phyloP scores from a whole-genome alignment of 2,888 invertebrate genomes.

The Pristionchus fissidentatus region DNA sequence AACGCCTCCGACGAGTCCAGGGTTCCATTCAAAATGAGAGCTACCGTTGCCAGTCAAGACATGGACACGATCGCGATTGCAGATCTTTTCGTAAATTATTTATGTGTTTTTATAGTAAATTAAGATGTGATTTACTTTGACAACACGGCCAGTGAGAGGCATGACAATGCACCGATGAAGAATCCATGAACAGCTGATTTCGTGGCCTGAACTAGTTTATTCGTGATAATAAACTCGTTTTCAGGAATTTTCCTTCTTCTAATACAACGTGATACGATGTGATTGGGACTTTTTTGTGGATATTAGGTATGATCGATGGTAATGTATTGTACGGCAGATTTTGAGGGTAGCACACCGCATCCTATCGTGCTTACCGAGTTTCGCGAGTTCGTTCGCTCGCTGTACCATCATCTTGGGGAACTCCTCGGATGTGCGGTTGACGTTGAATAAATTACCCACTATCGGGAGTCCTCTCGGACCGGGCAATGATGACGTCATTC shows the following conservation, averaged over 20 bases:
- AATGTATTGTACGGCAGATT: background rate
- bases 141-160: background rate
- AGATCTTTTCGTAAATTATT: too few species aligned
- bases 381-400: background rate
- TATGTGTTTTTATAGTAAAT: too few species aligned
- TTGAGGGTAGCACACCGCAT: background rate
- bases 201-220: constrained; percentile 21
- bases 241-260: background rate
- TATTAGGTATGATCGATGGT: too few species aligned
- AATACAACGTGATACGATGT: too few species aligned
- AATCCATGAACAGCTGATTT: constrained; percentile 16
- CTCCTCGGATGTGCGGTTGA: constrained; percentile 20
- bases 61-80: too few species aligned
- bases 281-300: too few species aligned
- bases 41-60: too few species aligned
- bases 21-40: too few species aligned
- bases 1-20: too few species aligned
- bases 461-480: background rate
- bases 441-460: constrained; percentile 8
- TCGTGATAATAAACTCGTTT: background rate
- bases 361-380: background rate
- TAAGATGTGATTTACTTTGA: too few species aligned
- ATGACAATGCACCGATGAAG: constrained; percentile 19
- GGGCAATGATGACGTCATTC: background rate
- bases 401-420: background rate